phyloP scores from a whole-genome alignment of 1,140 invertebrate species.

The Megalopta genalis region DNA sequence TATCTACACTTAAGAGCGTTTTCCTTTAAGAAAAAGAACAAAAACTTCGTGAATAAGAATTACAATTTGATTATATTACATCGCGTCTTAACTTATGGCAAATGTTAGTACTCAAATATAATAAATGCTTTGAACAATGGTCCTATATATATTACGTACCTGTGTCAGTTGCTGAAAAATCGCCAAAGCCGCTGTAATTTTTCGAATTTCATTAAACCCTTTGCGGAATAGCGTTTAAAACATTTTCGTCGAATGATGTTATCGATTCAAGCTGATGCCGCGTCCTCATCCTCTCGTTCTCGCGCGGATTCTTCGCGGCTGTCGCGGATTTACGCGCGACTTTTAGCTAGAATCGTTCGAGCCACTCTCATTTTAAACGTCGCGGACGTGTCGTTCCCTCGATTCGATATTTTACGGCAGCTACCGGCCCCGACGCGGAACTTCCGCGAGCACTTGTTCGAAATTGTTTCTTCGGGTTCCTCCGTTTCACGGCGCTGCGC shows the following conservation, averaged over 20 bases:
- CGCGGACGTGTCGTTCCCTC: not conserved
- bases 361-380: not conserved
- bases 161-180: not conserved
- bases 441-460: not conserved
- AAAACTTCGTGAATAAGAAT: too few relatives aligned
- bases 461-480: slow-evolving; percentile 14
- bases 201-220: too few relatives aligned
- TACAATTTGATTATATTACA: too few relatives aligned
- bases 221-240: too few relatives aligned
- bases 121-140: too few relatives aligned
- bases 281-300: not conserved
- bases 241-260: too few relatives aligned
- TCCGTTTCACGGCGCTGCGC: not conserved
- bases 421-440: not conserved
- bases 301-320: not conserved
- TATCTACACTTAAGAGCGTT: too few relatives aligned
- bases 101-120: too few relatives aligned
- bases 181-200: too few relatives aligned
- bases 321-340: not conserved
- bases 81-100: too few relatives aligned
- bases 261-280: not conserved
- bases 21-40: too few relatives aligned
- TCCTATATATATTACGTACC: too few relatives aligned
- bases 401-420: not conserved
- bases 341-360: not conserved